Conservation (phyloP, 2,888 invertebrate species). For the Brachypterus glaber region DNA sequence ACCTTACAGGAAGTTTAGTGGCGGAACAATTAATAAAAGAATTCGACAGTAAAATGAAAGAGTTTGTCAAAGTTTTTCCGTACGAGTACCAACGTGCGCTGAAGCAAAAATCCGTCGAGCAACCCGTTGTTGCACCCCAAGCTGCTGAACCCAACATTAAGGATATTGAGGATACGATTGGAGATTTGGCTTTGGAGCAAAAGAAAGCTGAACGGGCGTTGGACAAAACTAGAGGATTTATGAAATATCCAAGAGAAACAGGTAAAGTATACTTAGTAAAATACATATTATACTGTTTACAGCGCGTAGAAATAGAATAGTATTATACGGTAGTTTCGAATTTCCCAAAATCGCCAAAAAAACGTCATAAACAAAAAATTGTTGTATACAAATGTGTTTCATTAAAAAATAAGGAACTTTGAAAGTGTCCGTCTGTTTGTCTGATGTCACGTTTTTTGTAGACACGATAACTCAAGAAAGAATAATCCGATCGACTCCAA, state of each 20-base stretch:
- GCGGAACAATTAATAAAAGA: conserved; percentile 64
- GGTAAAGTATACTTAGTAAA: too few species aligned
- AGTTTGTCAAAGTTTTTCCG: conserved; percentile 92
- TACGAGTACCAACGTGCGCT: conserved; percentile 91
- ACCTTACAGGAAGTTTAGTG: conserved; percentile 72
- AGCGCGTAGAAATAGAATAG: too few species aligned
- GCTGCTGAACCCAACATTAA: conserved; percentile 36
- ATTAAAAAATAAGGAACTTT: too few species aligned
- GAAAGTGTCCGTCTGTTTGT: too few species aligned
- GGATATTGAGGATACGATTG: conserved; percentile 85
- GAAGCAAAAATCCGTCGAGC: conserved; percentile 48
- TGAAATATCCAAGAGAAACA: conserved; percentile 89
- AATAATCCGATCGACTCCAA: too few species aligned
- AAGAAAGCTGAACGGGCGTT: conserved; percentile 72
- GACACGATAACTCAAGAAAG: too few species aligned
- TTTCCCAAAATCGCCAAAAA: too few species aligned
- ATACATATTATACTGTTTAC: too few species aligned
- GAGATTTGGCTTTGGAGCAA: conserved; percentile 66
- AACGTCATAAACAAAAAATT: too few species aligned
- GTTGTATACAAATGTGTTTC: too few species aligned
- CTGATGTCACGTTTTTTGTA: too few species aligned
- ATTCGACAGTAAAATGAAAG: conserved; percentile 70
- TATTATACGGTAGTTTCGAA: too few species aligned
- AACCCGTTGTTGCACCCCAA: conserved; percentile 20
- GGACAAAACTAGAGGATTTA: conserved; percentile 85